phyloP scores from a whole-genome alignment of 1,140 invertebrate genomes.

The Neodiprion lecontei region DNA sequence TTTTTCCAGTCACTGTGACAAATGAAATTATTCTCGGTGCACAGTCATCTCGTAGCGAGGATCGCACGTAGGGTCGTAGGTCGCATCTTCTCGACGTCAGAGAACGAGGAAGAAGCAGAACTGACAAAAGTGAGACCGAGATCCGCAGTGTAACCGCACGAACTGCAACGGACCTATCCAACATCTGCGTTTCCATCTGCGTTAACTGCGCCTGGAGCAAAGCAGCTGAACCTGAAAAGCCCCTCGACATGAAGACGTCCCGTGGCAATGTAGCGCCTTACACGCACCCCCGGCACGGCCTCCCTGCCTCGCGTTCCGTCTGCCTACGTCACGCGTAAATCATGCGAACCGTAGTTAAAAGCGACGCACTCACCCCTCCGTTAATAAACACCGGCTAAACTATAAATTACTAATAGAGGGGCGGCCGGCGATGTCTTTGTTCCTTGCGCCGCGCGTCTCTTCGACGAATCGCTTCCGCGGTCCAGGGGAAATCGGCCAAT shows the following conservation, averaged over 20 bases:
- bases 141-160: too few relatives aligned
- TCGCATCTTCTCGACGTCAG: too few relatives aligned
- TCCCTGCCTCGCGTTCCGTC: not conserved
- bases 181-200: slow-evolving; percentile 6
- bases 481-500: not conserved
- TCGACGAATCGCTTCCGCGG: not conserved
- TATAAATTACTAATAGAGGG: slow-evolving; percentile 26
- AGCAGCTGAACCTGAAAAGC: not conserved
- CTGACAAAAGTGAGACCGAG: too few relatives aligned
- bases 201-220: not conserved
- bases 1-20: too few relatives aligned
- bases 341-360: slow-evolving; percentile 34
- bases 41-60: too few relatives aligned
- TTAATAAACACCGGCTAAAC: slow-evolving; percentile 32
- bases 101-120: too few relatives aligned
- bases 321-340: slow-evolving; percentile 26
- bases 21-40: too few relatives aligned
- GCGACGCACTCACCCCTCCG: slow-evolving; percentile 35
- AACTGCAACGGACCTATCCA: not conserved
- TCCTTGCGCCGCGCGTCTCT: not conserved
- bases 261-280: not conserved
- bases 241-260: slow-evolving; percentile 6
- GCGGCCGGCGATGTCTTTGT: not conserved
- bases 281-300: not conserved
- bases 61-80: too few relatives aligned